Conservation (phyloP, 1,140 invertebrate species). For the Drosophila hydei region DNA sequence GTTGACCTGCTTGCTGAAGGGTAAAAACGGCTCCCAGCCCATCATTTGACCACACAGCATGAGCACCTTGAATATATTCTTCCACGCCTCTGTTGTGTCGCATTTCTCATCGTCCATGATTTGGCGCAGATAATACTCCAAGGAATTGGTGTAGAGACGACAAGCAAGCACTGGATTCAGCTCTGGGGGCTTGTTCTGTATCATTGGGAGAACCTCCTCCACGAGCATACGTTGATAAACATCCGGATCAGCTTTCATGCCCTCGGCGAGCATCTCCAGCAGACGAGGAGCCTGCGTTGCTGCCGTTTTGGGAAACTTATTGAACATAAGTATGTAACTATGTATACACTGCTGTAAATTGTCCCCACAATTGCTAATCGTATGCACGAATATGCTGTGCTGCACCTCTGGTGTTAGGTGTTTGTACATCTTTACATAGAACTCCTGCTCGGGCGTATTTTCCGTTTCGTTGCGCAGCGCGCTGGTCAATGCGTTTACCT, state of each 20-base stretch:
- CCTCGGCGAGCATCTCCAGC: slow-evolving; percentile 77
- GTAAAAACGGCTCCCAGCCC: slow-evolving; percentile 89
- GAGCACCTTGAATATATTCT: slow-evolving; percentile 90
- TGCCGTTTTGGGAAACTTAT: slow-evolving; percentile 92
- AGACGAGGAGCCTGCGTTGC: slow-evolving; percentile 87
- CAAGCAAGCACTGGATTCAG: slow-evolving; percentile 68
- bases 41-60: slow-evolving; percentile 90
- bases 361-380: slow-evolving; percentile 93
- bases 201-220: slow-evolving; percentile 78
- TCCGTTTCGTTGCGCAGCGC: slow-evolving; percentile 87
- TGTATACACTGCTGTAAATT: slow-evolving; percentile 94
- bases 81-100: slow-evolving; percentile 91
- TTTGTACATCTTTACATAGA: slow-evolving; percentile 88
- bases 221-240: slow-evolving; percentile 78
- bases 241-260: slow-evolving; percentile 70
- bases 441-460: slow-evolving; percentile 82
- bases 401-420: slow-evolving; percentile 89
- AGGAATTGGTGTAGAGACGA: slow-evolving; percentile 71
- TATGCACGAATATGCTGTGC: slow-evolving; percentile 90
- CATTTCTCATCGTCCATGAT: slow-evolving; percentile 85
- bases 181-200: slow-evolving; percentile 78
- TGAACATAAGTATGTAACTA: slow-evolving; percentile 90
- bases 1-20: slow-evolving; percentile 84
- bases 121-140: slow-evolving; percentile 78
- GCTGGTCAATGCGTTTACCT: slow-evolving; percentile 91